Conservation (phyloP, 1,140 invertebrate species). For the Anthonomus grandis region DNA sequence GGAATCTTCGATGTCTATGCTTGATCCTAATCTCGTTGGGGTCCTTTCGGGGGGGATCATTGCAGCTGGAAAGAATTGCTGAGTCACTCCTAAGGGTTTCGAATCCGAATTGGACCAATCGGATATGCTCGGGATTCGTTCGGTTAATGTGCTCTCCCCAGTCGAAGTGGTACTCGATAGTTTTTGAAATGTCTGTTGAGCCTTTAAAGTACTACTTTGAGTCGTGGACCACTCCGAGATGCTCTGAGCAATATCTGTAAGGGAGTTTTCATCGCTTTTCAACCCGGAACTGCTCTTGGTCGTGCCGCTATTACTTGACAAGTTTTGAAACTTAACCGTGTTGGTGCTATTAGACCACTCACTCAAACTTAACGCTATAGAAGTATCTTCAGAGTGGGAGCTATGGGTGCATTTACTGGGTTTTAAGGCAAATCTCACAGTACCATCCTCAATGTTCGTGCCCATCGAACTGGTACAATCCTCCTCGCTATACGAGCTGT, state of each 20-base stretch:
- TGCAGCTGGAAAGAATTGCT: slow-evolving; percentile 31
- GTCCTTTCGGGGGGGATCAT: slow-evolving; percentile 20
- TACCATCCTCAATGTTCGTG: slow-evolving; percentile 69
- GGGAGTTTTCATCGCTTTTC: slow-evolving; percentile 56
- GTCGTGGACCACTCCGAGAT: slow-evolving; percentile 60
- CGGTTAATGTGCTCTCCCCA: slow-evolving; percentile 45
- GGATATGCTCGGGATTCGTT: slow-evolving; percentile 44
- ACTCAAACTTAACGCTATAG: slow-evolving; percentile 75
- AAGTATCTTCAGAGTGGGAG: slow-evolving; percentile 80
- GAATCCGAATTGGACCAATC: slow-evolving; percentile 48
- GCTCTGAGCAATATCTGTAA: slow-evolving; percentile 56
- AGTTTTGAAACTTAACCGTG: slow-evolving; percentile 71
- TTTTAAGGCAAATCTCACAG: slow-evolving; percentile 70
- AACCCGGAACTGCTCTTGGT: slow-evolving; percentile 56
- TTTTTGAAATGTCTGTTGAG: slow-evolving; percentile 44
- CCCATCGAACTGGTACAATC: slow-evolving; percentile 57
- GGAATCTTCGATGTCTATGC: slow-evolving; percentile 38
- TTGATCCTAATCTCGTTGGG: slow-evolving; percentile 36
- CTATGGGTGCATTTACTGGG: slow-evolving; percentile 72
- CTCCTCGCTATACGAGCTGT: slow-evolving; percentile 66
- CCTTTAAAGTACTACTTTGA: slow-evolving; percentile 47
- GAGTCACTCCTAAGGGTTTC: slow-evolving; percentile 36
- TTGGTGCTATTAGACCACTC: slow-evolving; percentile 82
- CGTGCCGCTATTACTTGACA: slow-evolving; percentile 65
- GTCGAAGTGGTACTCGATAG: slow-evolving; percentile 45